Conservation (phyloP, 23 tunicate genomes). For the Phallusia fumigata region DNA sequence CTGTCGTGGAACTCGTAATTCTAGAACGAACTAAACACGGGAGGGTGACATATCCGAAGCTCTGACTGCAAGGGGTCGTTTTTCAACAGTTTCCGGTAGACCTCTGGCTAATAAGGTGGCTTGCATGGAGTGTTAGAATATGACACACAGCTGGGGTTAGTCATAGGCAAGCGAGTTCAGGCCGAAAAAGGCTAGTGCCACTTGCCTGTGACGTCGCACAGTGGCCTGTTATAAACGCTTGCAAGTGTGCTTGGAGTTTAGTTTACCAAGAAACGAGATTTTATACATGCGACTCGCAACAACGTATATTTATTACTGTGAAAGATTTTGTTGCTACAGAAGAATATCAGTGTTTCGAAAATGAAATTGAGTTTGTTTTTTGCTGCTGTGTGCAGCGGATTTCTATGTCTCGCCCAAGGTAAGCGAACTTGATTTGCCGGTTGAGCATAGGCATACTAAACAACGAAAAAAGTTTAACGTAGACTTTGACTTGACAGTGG, state of each 20-base stretch:
- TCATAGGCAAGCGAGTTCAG: neutral
- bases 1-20: neutral
- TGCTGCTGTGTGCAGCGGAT: neutral
- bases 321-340: neutral
- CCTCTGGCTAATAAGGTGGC: neutral
- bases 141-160: neutral
- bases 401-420: conserved; percentile 1
- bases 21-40: neutral
- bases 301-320: neutral
- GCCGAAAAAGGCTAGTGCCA: neutral
- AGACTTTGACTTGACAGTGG: too few species aligned
- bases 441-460: too few species aligned
- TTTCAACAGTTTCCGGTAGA: neutral
- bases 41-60: neutral
- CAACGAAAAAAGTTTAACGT: too few species aligned
- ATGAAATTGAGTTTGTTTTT: neutral
- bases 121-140: neutral
- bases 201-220: neutral
- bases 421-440: neutral
- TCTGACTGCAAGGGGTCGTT: neutral
- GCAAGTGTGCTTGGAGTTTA: neutral
- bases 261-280: neutral
- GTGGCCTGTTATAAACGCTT: neutral
- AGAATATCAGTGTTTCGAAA: neutral
- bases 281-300: neutral